A percentile compares a stretch with the other conserved stretches of the same genome.
phyloP scores from a whole-genome alignment of 2,888 invertebrate species.

The Caenorhabditis uteleia region DNA sequence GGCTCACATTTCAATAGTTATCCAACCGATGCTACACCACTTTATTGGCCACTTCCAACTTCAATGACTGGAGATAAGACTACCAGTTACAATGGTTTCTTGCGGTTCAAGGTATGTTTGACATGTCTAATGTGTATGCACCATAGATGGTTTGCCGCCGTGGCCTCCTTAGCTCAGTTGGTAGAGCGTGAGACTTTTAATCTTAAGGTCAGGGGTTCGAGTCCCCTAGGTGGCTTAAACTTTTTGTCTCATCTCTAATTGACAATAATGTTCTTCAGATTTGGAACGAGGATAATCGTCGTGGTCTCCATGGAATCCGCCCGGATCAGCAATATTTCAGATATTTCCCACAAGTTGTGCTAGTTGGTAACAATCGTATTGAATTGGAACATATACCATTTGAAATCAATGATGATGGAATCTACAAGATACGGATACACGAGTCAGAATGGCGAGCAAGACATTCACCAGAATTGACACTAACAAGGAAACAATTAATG shows the following conservation, averaged over 20 bases:
- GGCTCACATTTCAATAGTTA: conserved; percentile 64
- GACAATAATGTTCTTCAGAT: too few relatives aligned
- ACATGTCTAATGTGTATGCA: too few relatives aligned
- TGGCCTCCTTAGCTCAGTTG: conserved; percentile 58
- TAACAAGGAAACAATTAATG: conserved; percentile 84
- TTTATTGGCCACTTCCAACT: conserved; percentile 84
- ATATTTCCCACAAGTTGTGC: conserved; percentile 75
- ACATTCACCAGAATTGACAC: conserved; percentile 73
- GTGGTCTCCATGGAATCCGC: conserved; percentile 49
- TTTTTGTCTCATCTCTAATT: too few relatives aligned
- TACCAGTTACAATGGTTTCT: conserved; percentile 81
- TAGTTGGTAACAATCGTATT: conserved; percentile 81
- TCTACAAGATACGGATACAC: conserved; percentile 71
- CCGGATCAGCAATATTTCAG: conserved; percentile 63
- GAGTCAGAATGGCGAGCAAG: conserved; percentile 78
- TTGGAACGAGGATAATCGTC: conserved; percentile 71
- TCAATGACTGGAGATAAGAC: conserved; percentile 85
- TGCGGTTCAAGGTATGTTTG: conserved; percentile 80
- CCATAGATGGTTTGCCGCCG: background rate
- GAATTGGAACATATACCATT: conserved; percentile 79
- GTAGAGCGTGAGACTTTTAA: conserved; percentile 63
- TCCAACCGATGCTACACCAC: conserved; percentile 74
- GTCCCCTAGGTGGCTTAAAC: conserved; percentile 50
- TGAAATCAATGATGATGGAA: conserved; percentile 70
- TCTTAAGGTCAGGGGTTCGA: conserved; percentile 57